Conservation (phyloP, 2,797 vertebrate genomes). For the Smutsia gigantea region DNA sequence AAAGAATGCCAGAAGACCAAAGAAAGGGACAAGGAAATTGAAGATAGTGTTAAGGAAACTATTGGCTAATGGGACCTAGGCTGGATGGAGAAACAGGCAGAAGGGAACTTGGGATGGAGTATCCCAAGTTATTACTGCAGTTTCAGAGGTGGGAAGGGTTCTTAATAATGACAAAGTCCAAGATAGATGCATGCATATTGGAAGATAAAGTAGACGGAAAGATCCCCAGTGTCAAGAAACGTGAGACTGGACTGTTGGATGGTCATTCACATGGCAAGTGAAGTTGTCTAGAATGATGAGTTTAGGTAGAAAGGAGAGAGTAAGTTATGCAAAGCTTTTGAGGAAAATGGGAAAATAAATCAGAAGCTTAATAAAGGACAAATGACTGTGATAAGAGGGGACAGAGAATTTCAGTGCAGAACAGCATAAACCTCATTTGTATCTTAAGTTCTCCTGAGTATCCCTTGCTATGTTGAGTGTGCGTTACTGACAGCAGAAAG, state of each 20-base stretch:
- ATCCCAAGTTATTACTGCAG: background rate
- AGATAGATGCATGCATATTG: background rate
- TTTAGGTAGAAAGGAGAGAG: background rate
- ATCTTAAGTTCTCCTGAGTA: background rate
- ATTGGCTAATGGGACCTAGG: background rate
- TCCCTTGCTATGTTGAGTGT: background rate
- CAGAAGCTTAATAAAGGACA: background rate
- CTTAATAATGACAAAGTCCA: background rate
- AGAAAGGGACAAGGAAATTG: background rate
- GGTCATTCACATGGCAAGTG: background rate
- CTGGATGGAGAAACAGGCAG: background rate
- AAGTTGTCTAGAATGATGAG: background rate
- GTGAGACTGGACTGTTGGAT: background rate
- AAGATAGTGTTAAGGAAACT: background rate
- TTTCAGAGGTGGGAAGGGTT: background rate
- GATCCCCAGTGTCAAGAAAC: background rate
- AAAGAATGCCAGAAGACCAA: background rate
- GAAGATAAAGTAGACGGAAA: background rate
- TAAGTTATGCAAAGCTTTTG: background rate
- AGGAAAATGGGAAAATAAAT: slow-evolving; percentile 27
- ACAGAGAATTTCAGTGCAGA: background rate
- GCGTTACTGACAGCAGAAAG: background rate
- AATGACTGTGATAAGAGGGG: background rate
- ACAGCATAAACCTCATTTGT: background rate
- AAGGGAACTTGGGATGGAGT: background rate